Evolutionary conservation across 2,888 invertebrate genomes (phyloP).

Genomic region (Neuroscelio doddi): DNA sequence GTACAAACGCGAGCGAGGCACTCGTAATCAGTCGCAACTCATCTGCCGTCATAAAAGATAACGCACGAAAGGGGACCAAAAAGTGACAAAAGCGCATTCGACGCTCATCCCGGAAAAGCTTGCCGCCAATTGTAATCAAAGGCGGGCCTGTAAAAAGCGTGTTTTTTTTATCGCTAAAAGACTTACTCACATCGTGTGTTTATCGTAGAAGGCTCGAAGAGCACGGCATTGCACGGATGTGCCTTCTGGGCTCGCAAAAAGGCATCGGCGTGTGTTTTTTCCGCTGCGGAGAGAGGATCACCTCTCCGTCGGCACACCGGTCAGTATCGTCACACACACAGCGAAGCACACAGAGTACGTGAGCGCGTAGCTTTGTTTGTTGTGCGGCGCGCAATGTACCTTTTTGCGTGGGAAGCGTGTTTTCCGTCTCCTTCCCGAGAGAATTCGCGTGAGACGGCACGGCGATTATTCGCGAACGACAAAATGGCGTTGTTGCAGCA

Average conservation of each 20-base stretch:
- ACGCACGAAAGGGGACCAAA: not conserved
- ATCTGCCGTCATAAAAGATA: not conserved
- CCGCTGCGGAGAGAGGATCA: conserved; percentile 9
- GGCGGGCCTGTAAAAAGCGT: not conserved
- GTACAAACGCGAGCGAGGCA: conserved; percentile 11
- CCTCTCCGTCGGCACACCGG: conserved; percentile 7
- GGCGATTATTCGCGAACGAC: conserved; percentile 36
- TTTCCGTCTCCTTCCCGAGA: conserved; percentile 10
- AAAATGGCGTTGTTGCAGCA: conserved; percentile 61
- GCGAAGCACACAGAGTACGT: not conserved
- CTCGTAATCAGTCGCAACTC: not conserved
- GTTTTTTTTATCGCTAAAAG: too few relatives aligned
- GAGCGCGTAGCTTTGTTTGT: not conserved
- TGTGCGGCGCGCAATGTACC: not conserved
- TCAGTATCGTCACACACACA: conserved; percentile 8
- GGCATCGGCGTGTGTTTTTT: conserved; percentile 12
- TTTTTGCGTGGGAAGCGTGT: conserved; percentile 2
- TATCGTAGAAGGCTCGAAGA: conserved; percentile 10
- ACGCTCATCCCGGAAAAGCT: not conserved
- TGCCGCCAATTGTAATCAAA: not conserved
- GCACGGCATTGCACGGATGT: conserved; percentile 23
- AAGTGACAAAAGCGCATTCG: not conserved
- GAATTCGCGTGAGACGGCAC: not conserved
- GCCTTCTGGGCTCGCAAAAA: conserved; percentile 9
- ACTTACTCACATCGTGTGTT: conserved; percentile 27